Base-by-base conservation (phyloP, 2,888 invertebrate species). In the Dastarcus helophoroides region DNA sequence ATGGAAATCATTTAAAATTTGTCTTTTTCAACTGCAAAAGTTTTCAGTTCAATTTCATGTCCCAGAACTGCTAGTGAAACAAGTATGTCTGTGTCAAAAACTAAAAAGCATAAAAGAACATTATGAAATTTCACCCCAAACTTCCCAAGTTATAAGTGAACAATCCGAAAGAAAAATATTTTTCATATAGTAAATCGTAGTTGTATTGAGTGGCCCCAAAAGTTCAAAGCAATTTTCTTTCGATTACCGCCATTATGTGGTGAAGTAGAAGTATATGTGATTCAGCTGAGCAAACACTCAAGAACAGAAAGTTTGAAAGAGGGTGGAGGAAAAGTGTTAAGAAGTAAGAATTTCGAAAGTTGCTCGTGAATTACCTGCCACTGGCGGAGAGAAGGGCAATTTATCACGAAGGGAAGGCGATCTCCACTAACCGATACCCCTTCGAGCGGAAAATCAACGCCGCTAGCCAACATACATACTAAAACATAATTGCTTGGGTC, bases 341-440 rank as follows among this genome's bases (percentile, higher is more conserved):
- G 54, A 56, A 56, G 54, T 53, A 51, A 54, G 50, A 57, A 56
- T 54, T 56, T 54, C 49, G 41, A 22, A 28, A 28, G 19, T 28
- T 28, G 7, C 9, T 12, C 23, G 5, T 46, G 56, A 58, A 71
- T 71, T 70, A 71, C 69, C 69, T 71, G 70, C 69, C 70, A 69
- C 64, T 61, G 65, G 64, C 65, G 66, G 64, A 65, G 68, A 69
- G 66, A 22, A 5, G 7, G 16, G 29, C 29, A 28, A 28, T 28
- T 28, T 28, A 28, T 28, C 29, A 28, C n/a, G n/a, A n/a, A n/a
- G n/a, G n/a, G 29, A 22, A 19, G 21, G 7, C 4, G 29, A 21
- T 16, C 8, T 28, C 19, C 19, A 21, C 5, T 8, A 28, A 46
- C 46, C 47, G 50, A 46, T 44, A 46, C 44, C 47, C 51, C 50